phyloP scores from a whole-genome alignment of 2,888 invertebrate species.

The Prosapia bicincta region DNA sequence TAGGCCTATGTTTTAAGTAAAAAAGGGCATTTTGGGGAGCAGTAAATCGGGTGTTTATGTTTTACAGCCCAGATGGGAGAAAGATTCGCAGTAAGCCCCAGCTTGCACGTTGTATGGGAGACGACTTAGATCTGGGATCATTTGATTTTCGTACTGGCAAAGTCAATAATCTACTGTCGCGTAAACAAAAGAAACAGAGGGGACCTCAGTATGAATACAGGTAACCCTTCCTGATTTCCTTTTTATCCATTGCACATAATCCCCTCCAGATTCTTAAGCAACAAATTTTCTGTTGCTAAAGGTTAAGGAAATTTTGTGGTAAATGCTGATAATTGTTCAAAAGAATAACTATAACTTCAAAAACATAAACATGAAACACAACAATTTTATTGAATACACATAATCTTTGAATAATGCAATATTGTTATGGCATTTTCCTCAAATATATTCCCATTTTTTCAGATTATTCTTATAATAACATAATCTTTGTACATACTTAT shows the following conservation, averaged over 20 bases:
- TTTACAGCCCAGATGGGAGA: slow-evolving; percentile 72
- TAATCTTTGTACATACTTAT: too few species aligned
- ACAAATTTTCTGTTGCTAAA: neutral
- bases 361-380: too few species aligned
- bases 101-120: slow-evolving; percentile 72
- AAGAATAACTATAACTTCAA: neutral
- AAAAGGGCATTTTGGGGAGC: slow-evolving; percentile 4
- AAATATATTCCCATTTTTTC: too few species aligned
- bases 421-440: too few species aligned
- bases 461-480: too few species aligned
- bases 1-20: neutral
- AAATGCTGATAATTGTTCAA: neutral
- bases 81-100: slow-evolving; percentile 80
- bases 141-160: slow-evolving; percentile 82
- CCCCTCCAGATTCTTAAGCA: neutral
- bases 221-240: slow-evolving; percentile 44
- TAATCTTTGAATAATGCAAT: too few species aligned
- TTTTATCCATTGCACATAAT: neutral
- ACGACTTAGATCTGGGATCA: slow-evolving; percentile 71
- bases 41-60: slow-evolving; percentile 15
- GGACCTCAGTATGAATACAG: slow-evolving; percentile 66
- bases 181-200: slow-evolving; percentile 60
- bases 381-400: too few species aligned
- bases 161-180: slow-evolving; percentile 64
- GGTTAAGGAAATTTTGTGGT: neutral